Percentiles rank a stretch among this genome's conserved stretches.
phyloP scores from a whole-genome alignment of 2,888 invertebrate genomes.

The Perizoma flavofasciatum region DNA sequence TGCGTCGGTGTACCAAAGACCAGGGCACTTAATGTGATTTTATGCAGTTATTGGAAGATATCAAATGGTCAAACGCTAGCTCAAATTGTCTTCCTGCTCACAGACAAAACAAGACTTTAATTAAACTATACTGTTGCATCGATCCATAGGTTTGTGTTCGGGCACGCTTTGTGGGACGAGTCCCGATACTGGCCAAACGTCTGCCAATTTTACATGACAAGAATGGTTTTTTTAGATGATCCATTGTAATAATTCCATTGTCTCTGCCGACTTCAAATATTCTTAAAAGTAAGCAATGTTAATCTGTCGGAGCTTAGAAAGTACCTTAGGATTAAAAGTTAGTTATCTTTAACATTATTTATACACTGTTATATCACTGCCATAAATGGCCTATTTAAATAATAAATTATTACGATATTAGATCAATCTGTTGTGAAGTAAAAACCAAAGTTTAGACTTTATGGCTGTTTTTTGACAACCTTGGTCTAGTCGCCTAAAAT shows the following conservation, averaged over 20 bases:
- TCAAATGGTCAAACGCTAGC: constrained; percentile 28
- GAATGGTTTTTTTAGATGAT: background rate
- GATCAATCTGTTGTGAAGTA: constrained; percentile 61
- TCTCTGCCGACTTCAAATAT: constrained; percentile 7
- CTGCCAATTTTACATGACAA: constrained; percentile 21
- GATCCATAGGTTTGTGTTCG: too few species aligned
- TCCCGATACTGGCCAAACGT: constrained; percentile 33
- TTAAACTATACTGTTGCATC: too few species aligned
- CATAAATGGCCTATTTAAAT: constrained; percentile 69
- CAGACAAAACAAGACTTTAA: constrained; percentile 3
- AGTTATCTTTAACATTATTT: constrained; percentile 21
- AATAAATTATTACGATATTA: constrained; percentile 45
- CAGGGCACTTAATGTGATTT: too few species aligned
- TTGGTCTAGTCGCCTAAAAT: constrained; percentile 71
- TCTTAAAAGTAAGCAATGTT: constrained; percentile 17
- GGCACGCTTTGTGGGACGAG: too few species aligned
- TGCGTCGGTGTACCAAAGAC: background rate
- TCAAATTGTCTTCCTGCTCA: constrained; percentile 52
- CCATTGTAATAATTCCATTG: constrained; percentile 12
- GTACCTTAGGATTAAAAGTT: constrained; percentile 33
- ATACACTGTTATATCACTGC: constrained; percentile 55
- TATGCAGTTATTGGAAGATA: background rate
- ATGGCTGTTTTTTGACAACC: constrained; percentile 66
- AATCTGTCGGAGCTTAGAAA: constrained; percentile 50
- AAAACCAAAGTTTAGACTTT: constrained; percentile 74